Evolutionary conservation across 37 sponge, comb jelly and placozoan genomes (phyloP).

Genomic region (Amphimedon queenslandica): DNA sequence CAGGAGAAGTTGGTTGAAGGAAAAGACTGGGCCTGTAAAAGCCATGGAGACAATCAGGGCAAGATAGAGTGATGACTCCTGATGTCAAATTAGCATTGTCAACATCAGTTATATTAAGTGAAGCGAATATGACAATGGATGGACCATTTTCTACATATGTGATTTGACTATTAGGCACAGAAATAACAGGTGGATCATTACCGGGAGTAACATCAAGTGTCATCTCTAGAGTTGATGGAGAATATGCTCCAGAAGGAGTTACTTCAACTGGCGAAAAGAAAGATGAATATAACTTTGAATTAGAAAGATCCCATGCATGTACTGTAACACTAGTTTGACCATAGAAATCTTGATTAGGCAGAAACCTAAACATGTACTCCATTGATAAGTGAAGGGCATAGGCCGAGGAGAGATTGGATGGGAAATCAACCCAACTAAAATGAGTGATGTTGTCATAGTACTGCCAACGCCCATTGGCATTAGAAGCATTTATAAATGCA

Average conservation of each 20-base stretch:
- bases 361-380: slow-evolving; percentile 14
- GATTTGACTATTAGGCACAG: not conserved
- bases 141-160: slow-evolving; percentile 26
- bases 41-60: slow-evolving; percentile 8
- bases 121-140: slow-evolving; percentile 15
- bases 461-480: slow-evolving; percentile 43
- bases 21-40: not conserved
- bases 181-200: slow-evolving; percentile 47
- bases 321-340: slow-evolving; percentile 18
- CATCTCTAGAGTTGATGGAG: not conserved
- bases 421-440: slow-evolving; percentile 22
- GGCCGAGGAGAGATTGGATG: slow-evolving; percentile 1
- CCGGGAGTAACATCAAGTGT: slow-evolving; percentile 9
- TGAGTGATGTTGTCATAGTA: slow-evolving; percentile 4
- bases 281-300: not conserved
- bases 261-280: not conserved
- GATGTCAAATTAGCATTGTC: slow-evolving; percentile 23
- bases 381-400: not conserved
- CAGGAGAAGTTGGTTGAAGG: slow-evolving; percentile 1
- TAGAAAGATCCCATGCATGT: slow-evolving; percentile 37
- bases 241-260: slow-evolving; percentile 32
- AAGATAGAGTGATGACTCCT: slow-evolving; percentile 16
- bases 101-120: slow-evolving; percentile 27
- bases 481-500: slow-evolving; percentile 6
- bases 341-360: slow-evolving; percentile 20